A percentile compares a stretch with the other conserved stretches of the same genome.
Conservation (phyloP, 1,140 invertebrate genomes). For the Branchinecta lindahli region DNA sequence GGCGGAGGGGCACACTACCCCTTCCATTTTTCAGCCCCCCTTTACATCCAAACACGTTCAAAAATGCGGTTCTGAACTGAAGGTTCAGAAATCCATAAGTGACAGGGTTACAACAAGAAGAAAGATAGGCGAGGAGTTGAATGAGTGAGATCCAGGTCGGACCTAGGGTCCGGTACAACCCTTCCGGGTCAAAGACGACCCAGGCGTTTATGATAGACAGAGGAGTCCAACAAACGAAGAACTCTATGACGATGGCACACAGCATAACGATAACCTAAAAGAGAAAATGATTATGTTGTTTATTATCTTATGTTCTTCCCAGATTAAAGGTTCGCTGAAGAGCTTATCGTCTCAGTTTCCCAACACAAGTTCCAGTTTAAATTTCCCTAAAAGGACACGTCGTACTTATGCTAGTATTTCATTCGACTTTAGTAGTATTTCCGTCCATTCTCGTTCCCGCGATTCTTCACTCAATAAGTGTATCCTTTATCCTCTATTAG, state of each 20-base stretch:
- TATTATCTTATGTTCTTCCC: too few relatives aligned
- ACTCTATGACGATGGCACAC: constrained; percentile 48
- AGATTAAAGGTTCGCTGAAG: too few relatives aligned
- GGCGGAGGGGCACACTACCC: background rate
- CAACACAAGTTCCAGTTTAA: too few relatives aligned
- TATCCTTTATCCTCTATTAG: too few relatives aligned
- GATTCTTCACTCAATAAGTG: too few relatives aligned
- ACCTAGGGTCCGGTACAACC: constrained; percentile 37
- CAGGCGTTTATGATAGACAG: constrained; percentile 48
- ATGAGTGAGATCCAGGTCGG: constrained; percentile 40
- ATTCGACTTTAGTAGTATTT: too few relatives aligned
- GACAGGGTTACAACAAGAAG: constrained; percentile 55
- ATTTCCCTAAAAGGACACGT: too few relatives aligned
- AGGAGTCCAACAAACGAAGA: constrained; percentile 61
- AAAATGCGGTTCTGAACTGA: constrained; percentile 45
- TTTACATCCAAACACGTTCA: constrained; percentile 38
- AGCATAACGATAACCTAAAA: constrained; percentile 32
- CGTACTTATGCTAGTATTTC: too few relatives aligned
- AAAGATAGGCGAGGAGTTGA: constrained; percentile 47
- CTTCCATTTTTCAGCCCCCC: background rate
- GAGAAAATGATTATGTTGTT: background rate
- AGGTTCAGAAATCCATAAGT: constrained; percentile 59
- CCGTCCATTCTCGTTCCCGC: too few relatives aligned
- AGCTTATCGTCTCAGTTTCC: too few relatives aligned
- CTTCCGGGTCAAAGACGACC: constrained; percentile 38